phyloP scores from a whole-genome alignment of 2,797 vertebrate genomes.

The Brachymystax lenok region DNA sequence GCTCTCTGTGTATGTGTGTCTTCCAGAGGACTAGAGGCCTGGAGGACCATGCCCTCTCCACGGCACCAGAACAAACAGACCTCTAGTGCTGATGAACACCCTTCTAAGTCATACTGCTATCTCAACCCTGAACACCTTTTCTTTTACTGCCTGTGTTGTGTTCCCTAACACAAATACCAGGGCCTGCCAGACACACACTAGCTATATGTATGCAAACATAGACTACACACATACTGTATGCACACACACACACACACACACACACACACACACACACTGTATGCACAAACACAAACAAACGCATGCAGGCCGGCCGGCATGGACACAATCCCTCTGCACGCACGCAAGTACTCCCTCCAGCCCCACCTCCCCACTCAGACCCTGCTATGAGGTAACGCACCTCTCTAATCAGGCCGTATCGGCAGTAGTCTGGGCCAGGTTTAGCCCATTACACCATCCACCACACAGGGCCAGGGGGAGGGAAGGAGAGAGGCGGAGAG shows the following conservation, averaged over 20 bases:
- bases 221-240: no score
- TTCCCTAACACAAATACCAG: background rate
- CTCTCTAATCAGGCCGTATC: constrained; percentile 85
- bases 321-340: no score
- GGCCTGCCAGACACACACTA: background rate
- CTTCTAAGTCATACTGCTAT: background rate
- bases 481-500: background rate
- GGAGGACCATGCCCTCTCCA: background rate
- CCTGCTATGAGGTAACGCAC: constrained; percentile 80
- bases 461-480: constrained; percentile 47
- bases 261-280: background rate
- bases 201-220: no score
- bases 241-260: no score
- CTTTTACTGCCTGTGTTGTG: background rate
- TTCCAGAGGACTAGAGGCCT: background rate
- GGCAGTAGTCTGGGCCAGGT: constrained; percentile 76
- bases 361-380: constrained; percentile 75
- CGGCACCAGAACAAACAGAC: constrained; percentile 76
- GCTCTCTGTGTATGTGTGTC: background rate
- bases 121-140: background rate
- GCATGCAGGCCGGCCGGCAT: no score
- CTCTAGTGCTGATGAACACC: background rate
- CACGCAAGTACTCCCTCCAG: background rate
- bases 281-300: constrained; percentile 25
- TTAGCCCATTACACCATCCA: constrained; percentile 78